These are phyloP conservation scores for Drosophila bipectinata DNA, from an alignment of 1,140 invertebrate genomes.

Conservation along the genomic window DNA sequence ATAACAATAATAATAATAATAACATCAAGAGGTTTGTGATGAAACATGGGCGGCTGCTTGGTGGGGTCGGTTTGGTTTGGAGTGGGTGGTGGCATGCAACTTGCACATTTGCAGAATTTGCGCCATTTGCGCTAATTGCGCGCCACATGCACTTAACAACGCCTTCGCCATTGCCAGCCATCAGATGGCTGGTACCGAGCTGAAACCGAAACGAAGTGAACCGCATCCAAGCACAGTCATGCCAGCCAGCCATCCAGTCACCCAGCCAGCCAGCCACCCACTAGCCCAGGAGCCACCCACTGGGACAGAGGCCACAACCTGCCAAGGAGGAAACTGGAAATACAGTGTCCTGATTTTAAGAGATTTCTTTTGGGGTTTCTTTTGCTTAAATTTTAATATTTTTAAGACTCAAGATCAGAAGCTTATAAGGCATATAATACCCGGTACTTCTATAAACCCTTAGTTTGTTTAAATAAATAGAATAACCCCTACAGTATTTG, in stretches of 20 bases:
- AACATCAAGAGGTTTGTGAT: slow-evolving; percentile 18
- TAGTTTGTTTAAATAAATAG: too few relatives aligned
- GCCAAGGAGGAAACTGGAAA: not conserved
- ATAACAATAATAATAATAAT: slow-evolving; percentile 21
- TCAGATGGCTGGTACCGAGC: slow-evolving; percentile 20
- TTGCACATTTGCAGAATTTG: slow-evolving; percentile 48
- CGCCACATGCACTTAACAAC: slow-evolving; percentile 59
- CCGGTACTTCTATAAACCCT: too few relatives aligned
- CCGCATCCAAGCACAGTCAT: slow-evolving; percentile 16
- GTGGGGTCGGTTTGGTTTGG: not conserved
- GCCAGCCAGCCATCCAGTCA: not conserved
- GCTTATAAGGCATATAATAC: too few relatives aligned
- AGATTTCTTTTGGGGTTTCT: too few relatives aligned
- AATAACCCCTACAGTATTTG: too few relatives aligned
- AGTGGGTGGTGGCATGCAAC: slow-evolving; percentile 20
- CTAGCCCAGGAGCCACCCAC: not conserved
- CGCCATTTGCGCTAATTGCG: slow-evolving; percentile 58
- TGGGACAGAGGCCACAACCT: slow-evolving; percentile 3
- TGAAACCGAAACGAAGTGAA: slow-evolving; percentile 4
- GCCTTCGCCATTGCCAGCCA: slow-evolving; percentile 41
- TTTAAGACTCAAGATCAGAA: too few relatives aligned
- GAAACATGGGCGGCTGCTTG: not conserved
- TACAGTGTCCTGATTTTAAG: not conserved
- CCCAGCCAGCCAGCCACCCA: not conserved
- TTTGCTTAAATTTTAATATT: not conserved